phyloP scores from a whole-genome alignment of 2,888 invertebrate species.

The Dasypolia templi region DNA sequence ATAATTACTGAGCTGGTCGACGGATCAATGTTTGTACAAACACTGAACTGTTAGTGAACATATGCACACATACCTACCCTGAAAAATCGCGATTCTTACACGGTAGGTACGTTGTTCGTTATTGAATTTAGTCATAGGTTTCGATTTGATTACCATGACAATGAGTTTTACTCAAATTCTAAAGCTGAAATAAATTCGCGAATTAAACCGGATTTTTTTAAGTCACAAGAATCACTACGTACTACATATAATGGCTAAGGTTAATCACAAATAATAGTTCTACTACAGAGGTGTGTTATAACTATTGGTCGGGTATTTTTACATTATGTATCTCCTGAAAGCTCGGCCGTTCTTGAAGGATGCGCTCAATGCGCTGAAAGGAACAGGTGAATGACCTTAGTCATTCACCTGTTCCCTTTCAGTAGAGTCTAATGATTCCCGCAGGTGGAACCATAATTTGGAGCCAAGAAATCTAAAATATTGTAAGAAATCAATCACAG shows the following conservation, averaged over 20 bases:
- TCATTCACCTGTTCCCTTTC: constrained; percentile 5
- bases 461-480: constrained; percentile 6
- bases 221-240: too few relatives aligned
- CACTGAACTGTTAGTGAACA: not conserved
- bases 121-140: not conserved
- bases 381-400: too few relatives aligned
- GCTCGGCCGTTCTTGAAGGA: constrained; percentile 13
- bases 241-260: too few relatives aligned
- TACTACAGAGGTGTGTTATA: not conserved
- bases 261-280: not conserved
- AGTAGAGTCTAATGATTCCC: constrained; percentile 11
- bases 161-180: not conserved
- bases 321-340: constrained; percentile 9
- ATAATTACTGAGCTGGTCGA: constrained; percentile 5
- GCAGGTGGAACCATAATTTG: not conserved
- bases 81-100: not conserved
- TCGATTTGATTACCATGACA: not conserved
- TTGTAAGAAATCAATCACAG: not conserved
- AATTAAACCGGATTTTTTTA: too few relatives aligned
- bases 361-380: constrained; percentile 33
- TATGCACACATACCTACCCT: too few relatives aligned
- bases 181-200: not conserved
- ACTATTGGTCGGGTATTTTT: not conserved
- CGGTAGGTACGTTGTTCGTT: rapidly evolving
- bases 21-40: constrained; percentile 15